Conservation (phyloP, 2,888 invertebrate species). For the Rhimphoctona megacephalus region DNA sequence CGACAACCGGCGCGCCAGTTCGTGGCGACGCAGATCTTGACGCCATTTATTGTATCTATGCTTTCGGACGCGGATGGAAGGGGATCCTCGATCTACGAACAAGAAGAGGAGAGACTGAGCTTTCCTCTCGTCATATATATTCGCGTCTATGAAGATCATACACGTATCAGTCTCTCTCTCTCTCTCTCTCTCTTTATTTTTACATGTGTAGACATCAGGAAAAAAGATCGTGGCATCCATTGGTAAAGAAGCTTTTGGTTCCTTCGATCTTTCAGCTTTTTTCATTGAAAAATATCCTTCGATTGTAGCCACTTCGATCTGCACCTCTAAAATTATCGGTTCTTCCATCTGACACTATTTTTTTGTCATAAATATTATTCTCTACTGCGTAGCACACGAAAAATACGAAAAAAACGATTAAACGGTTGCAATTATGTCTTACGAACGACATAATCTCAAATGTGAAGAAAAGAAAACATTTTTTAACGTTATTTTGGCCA, state of each 20-base stretch:
- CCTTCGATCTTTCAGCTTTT: background rate
- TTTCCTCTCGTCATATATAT: conserved; percentile 49
- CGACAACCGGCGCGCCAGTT: conserved; percentile 77
- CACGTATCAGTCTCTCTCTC: background rate
- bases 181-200: conserved; percentile 5
- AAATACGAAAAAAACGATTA: background rate
- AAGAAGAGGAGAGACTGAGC: conserved; percentile 43
- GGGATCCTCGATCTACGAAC: conserved; percentile 48
- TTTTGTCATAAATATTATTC: background rate
- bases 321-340: background rate
- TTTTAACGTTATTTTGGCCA: too few species aligned
- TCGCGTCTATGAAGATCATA: background rate
- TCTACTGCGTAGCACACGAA: background rate
- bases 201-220: conserved; percentile 1
- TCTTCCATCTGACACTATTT: background rate
- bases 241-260: background rate
- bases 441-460: too few species aligned
- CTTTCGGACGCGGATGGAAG: conserved; percentile 44
- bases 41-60: conserved; percentile 78
- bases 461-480: too few species aligned
- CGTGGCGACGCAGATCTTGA: conserved; percentile 82
- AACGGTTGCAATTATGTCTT: too few species aligned
- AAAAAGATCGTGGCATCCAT: background rate
- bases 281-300: background rate
- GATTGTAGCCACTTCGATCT: background rate